A percentile compares a stretch with the other conserved stretches of the same genome.
phyloP scores from a whole-genome alignment of 2,888 invertebrate genomes.

The Pyrocoelia pectoralis region DNA sequence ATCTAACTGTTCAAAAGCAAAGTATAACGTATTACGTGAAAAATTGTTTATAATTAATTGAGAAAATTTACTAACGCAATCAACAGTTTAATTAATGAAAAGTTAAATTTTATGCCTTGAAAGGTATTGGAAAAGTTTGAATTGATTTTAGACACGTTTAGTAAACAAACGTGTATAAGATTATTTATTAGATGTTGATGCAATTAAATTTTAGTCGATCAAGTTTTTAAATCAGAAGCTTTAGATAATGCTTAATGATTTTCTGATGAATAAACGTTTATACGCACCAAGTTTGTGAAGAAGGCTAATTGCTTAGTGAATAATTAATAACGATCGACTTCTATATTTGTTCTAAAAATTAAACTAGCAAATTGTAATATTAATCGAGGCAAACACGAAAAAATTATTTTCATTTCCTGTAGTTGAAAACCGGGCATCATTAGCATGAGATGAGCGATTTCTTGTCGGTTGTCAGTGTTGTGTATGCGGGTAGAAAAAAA shows the following conservation, averaged over 20 bases:
- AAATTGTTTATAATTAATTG: background rate
- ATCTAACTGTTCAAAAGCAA: background rate
- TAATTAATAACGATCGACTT: too few relatives aligned
- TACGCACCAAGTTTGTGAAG: too few relatives aligned
- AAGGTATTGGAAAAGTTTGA: conserved; percentile 1
- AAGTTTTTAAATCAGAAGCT: too few relatives aligned
- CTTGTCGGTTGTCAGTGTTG: conserved; percentile 32
- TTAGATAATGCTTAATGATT: background rate
- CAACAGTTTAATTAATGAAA: conserved; percentile 1
- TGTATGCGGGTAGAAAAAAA: conserved; percentile 37
- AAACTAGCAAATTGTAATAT: too few relatives aligned
- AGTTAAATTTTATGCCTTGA: background rate
- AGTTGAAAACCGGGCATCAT: conserved; percentile 33
- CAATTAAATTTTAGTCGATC: too few relatives aligned
- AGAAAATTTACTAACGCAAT: background rate
- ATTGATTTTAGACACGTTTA: background rate
- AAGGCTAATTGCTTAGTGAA: too few relatives aligned
- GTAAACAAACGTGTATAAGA: background rate
- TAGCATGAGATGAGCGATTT: conserved; percentile 37
- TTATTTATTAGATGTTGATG: background rate
- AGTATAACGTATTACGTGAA: background rate
- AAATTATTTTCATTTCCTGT: background rate
- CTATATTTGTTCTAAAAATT: too few relatives aligned
- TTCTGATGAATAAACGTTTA: background rate
- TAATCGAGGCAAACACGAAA: background rate